phyloP scores from a whole-genome alignment of 1,140 invertebrate genomes.

The Papilio helenus region DNA sequence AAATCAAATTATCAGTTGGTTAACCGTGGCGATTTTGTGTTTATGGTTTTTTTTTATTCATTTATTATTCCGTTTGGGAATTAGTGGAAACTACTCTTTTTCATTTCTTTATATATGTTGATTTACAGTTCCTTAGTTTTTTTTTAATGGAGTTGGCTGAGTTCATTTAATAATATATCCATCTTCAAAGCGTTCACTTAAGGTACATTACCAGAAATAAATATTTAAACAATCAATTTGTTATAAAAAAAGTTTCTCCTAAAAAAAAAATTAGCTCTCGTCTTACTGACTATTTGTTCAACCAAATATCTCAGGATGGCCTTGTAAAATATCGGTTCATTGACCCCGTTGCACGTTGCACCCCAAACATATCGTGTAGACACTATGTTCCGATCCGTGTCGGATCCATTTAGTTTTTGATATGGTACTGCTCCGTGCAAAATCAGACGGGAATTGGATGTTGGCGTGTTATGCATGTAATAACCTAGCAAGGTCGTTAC shows the following conservation, averaged over 20 bases:
- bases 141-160: not conserved
- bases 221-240: constrained; percentile 10
- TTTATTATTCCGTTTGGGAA: not conserved
- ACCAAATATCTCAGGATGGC: constrained; percentile 13
- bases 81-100: not conserved
- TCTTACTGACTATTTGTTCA: constrained; percentile 3
- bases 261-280: not conserved
- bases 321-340: constrained; percentile 1
- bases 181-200: not conserved
- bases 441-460: constrained; percentile 25
- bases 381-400: constrained; percentile 29
- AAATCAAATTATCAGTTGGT: not conserved
- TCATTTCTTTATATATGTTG: not conserved
- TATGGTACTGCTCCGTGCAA: constrained; percentile 27
- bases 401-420: constrained; percentile 30
- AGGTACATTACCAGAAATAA: not conserved
- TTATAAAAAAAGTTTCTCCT: not conserved
- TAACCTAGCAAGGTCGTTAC: constrained; percentile 31
- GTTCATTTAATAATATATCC: not conserved
- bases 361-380: constrained; percentile 32
- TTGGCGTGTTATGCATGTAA: constrained; percentile 30
- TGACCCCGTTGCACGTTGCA: constrained; percentile 21
- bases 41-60: not conserved
- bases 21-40: not conserved
- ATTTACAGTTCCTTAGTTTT: not conserved